Evolutionary conservation across 2,888 invertebrate genomes (phyloP), one percentile per base, ranked within the genome.

Genomic region (Cordilura impudica): DNA sequence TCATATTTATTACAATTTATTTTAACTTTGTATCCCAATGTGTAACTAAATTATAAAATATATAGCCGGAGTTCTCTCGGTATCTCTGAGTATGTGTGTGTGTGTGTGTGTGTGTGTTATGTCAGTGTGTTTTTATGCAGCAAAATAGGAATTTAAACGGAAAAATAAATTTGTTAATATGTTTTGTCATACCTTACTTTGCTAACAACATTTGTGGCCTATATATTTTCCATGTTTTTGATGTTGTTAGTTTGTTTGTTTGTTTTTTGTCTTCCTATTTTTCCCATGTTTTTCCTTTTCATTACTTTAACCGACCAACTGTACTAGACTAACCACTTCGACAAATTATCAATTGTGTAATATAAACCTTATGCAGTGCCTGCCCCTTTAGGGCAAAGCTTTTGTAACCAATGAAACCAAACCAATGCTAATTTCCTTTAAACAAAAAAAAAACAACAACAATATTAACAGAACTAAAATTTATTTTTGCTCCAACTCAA

Each of bases 341-440:
- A 60, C 51, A 75, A 75, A 75, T 72, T 67, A 67, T 23, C 31
- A 75, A 69, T 72, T 79, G 61, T 75, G 75, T 73, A 79, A 75
- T 67, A 51, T 72, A 53, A 75, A 71, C 56, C 58, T 65, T 65
- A 21, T 65, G 43, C 19, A 53, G 53, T 3, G 12, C 56, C 26
- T 26, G 26, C 78, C n/a, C n/a, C 71, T 79, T 58, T 61, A 53
- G 79, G 75, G 71, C 63, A 67, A 75, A 71, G 75, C 75, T 75
- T 75, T 75, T 63, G 75, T 75, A 79, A 79, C 79, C 79, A 75
- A 67, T 79, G 71, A 79, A 79, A 75, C 56, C 67, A 67, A 79
- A 71, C 51, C 71, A 75, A 79, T 74, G 78, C 74, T 70, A 74
- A 78, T 78, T 78, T 74, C 61, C 70, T n/a, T n/a, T n/a, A n/a